Evolutionary conservation across 2,113 vertebrate genomes (phyloP).

Genomic region (Corythoichthys haematopterus): DNA sequence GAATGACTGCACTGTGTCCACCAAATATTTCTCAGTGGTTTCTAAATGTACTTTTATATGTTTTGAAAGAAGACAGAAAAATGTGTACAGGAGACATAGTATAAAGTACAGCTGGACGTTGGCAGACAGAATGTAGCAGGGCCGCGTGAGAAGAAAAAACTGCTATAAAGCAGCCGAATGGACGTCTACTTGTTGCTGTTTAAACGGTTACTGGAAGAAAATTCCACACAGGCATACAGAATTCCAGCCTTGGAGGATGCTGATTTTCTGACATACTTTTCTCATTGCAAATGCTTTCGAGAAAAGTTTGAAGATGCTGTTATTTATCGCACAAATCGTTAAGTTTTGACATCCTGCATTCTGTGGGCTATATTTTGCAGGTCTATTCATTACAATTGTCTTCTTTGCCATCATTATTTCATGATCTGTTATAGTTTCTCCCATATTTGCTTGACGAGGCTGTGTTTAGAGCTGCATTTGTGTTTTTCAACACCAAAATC

Average conservation of each 20-base stretch:
- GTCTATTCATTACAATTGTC: too few species aligned
- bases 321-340: neutral
- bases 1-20: neutral
- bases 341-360: too few species aligned
- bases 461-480: too few species aligned
- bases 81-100: neutral
- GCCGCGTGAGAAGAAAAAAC: constrained; percentile 11
- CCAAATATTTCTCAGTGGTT: neutral
- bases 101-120: neutral
- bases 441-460: too few species aligned
- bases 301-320: neutral
- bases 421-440: too few species aligned
- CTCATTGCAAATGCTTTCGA: neutral
- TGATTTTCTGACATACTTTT: neutral
- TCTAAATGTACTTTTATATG: neutral
- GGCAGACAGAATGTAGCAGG: constrained; percentile 19
- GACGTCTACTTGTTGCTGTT: constrained; percentile 13
- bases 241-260: constrained; percentile 29
- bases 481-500: neutral
- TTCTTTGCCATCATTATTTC: too few species aligned
- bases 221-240: constrained; percentile 60
- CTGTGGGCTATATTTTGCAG: too few species aligned
- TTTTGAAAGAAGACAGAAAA: neutral
- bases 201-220: constrained; percentile 30
- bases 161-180: neutral